A percentile compares a stretch with the other conserved stretches of the same genome.
Evolutionary conservation across 2,113 vertebrate genomes (phyloP).

Genomic region (Leucopternis melanops): DNA sequence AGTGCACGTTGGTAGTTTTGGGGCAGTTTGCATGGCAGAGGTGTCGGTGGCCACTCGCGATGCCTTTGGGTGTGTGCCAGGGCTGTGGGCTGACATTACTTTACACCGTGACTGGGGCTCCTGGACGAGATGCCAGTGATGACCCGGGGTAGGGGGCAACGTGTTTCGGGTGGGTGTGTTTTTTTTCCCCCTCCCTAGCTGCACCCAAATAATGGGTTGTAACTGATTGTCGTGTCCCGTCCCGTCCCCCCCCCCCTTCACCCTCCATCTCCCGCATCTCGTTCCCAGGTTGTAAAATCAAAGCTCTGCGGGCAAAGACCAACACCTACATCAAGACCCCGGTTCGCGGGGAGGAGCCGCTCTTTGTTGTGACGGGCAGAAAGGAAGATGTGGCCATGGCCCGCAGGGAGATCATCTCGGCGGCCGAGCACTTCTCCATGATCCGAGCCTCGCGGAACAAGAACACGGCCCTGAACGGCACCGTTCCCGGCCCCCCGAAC

Average conservation of each 20-base stretch:
- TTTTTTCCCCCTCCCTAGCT: neutral
- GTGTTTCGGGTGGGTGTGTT: constrained; percentile 29
- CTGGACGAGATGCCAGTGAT: neutral
- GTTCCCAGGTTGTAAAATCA: constrained; percentile 93
- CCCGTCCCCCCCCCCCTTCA: neutral
- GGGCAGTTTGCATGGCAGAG: constrained; percentile 45
- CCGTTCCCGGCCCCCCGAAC: constrained; percentile 88
- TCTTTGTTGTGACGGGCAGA: constrained; percentile 96
- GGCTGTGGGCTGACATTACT: constrained; percentile 34
- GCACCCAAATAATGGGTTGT: constrained; percentile 42
- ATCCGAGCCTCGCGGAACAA: constrained; percentile 95
- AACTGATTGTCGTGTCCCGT: neutral
- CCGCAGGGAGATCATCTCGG: constrained; percentile 95
- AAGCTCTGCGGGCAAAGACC: constrained; percentile 96
- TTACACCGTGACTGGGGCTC: neutral
- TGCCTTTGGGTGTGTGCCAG: constrained; percentile 25
- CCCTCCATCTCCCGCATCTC: neutral
- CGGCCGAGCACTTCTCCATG: constrained; percentile 97
- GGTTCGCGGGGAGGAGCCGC: constrained; percentile 96
- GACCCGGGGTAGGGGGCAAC: constrained; percentile 11
- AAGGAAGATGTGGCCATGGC: constrained; percentile 98
- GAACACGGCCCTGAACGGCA: constrained; percentile 81
- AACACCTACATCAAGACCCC: constrained; percentile 99
- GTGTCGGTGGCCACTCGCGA: neutral
- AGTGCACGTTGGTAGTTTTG: neutral